Base-by-base conservation (phyloP, 2,888 invertebrate species). In the Branchellion lobata region DNA sequence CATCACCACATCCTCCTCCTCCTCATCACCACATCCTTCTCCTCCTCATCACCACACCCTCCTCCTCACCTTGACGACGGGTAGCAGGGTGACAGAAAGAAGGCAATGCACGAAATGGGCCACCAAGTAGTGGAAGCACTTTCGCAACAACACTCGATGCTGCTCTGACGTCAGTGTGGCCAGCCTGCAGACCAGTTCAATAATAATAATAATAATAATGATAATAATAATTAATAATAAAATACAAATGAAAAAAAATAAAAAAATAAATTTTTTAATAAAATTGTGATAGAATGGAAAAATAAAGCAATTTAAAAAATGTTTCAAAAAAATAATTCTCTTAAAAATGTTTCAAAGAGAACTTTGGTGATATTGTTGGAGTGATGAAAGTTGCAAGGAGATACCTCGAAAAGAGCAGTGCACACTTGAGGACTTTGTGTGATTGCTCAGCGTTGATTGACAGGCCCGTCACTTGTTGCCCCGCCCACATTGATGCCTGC, bases 401-500 rank as follows among this genome's bases (percentile, higher is more conserved):
- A 8, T 24, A 77, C 77, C 77, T 77, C 14, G 57, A 18, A 33
- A 77, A 33, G 31, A 34, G 34, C 21, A 31, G 34, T 31, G 77
- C 77, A 65, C 65, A 65, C 18, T 33, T 61, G 29, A 24, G 33
- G 21, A 77, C n/a, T 33, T 65, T 21, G 47, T 77, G 34, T 2
- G 33, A 5, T 21, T 77, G 21, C 27, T 8, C 18, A 8, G 27
- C 18, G 3, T 29, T 5, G 18, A 75, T 47, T 27, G 57, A 29
- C 11, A 34, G 8, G 5, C 34, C 65, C 21, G 18, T 21, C 31
- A 27, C n/a, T 34, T 77, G 77, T 65, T 77, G 77, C 8, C 77
- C 77, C 31, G 61, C 65, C 77, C 77, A 77, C 77, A 77, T 77
- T 33, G 34, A 61, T 24, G 77, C 77, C 40, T 77, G 77, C n/a